These are phyloP conservation scores for Dipodomys stephensi DNA, from an alignment of 2,113 vertebrate genomes.

Conservation along the genomic window DNA sequence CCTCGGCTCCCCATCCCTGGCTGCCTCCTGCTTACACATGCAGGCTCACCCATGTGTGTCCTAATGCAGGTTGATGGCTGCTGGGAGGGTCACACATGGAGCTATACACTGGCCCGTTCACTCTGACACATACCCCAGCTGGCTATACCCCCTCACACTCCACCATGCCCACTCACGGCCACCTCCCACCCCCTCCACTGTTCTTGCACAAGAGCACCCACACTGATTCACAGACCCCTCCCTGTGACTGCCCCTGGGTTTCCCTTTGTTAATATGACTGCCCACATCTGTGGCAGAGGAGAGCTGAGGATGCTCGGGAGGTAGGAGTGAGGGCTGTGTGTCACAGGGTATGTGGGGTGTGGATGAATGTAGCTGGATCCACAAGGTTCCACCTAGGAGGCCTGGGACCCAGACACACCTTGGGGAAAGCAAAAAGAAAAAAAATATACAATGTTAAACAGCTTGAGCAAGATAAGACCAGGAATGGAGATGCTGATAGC, in stretches of 20 bases:
- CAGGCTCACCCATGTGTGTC: conserved; percentile 36
- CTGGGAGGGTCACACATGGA: conserved; percentile 76
- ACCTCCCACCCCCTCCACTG: background rate
- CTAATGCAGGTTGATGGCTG: conserved; percentile 75
- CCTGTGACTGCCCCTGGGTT: background rate
- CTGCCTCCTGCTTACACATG: conserved; percentile 36
- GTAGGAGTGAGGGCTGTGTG: background rate
- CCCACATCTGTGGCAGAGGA: background rate
- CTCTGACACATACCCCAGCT: conserved; percentile 75
- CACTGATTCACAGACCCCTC: background rate
- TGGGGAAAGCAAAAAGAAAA: background rate
- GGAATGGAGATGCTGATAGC: background rate
- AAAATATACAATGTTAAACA: conserved; percentile 2
- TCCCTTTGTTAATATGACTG: conserved; percentile 46
- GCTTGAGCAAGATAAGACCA: background rate
- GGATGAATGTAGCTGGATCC: background rate
- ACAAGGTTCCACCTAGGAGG: background rate
- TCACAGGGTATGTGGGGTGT: background rate
- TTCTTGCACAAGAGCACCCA: background rate
- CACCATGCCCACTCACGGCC: background rate
- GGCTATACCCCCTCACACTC: conserved; percentile 35
- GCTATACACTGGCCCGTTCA: conserved; percentile 67
- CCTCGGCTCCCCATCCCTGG: background rate
- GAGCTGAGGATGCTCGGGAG: background rate
- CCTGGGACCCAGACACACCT: conserved; percentile 15